Evolutionary conservation across 2,888 invertebrate species (phyloP).

Genomic region (Caenorhabditis afra): DNA sequence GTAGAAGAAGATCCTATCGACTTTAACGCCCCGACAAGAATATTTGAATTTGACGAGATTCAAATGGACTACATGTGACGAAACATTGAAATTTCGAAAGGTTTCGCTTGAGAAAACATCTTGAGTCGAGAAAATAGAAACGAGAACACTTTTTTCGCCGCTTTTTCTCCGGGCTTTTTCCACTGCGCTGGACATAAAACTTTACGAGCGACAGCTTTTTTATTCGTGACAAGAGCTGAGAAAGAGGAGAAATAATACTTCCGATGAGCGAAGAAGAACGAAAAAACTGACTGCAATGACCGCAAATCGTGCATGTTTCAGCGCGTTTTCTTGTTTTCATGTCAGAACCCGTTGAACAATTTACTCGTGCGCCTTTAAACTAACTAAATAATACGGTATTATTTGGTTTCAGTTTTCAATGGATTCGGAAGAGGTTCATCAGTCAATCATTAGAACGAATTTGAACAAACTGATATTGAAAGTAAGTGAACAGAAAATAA

Average conservation of each 20-base stretch:
- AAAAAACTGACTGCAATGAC: background rate
- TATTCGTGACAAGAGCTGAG: background rate
- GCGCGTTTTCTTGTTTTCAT: too few relatives aligned
- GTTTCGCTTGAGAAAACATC: background rate
- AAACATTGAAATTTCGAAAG: background rate
- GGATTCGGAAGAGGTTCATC: constrained; percentile 19
- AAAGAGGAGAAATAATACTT: background rate
- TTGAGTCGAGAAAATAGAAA: too few relatives aligned
- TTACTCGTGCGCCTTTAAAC: constrained; percentile 12
- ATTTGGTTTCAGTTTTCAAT: background rate
- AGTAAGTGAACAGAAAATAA: constrained; percentile 11
- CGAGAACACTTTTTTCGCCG: too few relatives aligned
- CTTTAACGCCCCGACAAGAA: too few relatives aligned
- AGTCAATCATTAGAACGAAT: constrained; percentile 16
- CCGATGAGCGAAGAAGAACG: background rate
- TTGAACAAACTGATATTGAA: constrained; percentile 31
- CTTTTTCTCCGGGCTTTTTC: too few relatives aligned
- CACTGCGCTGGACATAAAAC: too few relatives aligned
- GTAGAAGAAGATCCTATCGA: too few relatives aligned
- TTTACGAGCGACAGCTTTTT: too few relatives aligned
- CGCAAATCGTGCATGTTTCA: too few relatives aligned
- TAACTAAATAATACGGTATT: too few relatives aligned
- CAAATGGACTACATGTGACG: too few relatives aligned
- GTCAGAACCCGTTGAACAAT: background rate
- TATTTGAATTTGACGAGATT: too few relatives aligned